phyloP scores from a whole-genome alignment of 1,140 invertebrate genomes.

The Saxidomus purpurata region DNA sequence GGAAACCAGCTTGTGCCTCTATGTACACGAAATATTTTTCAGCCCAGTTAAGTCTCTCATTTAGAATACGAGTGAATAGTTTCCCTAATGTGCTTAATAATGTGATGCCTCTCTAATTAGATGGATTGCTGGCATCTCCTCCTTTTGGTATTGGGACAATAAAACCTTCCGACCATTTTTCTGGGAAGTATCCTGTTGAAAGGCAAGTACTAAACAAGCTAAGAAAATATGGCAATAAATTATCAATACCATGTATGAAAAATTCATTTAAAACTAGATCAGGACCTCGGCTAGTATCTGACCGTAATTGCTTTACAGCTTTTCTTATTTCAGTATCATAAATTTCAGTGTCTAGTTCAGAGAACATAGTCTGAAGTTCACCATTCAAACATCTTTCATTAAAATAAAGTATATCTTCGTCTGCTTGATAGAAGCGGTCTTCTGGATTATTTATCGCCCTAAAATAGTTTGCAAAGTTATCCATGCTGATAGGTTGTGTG shows the following conservation, averaged over 20 bases:
- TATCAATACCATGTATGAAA: background rate
- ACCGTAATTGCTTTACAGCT: background rate
- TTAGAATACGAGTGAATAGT: no score
- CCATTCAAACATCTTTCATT: background rate
- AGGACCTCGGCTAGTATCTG: background rate
- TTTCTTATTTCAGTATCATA: background rate
- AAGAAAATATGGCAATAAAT: conserved; percentile 5
- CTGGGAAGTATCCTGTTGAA: conserved; percentile 9
- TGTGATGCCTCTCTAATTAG: no score
- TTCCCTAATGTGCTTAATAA: no score
- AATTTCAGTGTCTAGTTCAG: conserved; percentile 23
- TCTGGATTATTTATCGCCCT: conserved; percentile 10
- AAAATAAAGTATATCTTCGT: conserved; percentile 39
- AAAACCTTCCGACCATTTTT: conserved; percentile 29
- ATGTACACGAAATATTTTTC: no score
- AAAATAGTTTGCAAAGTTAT: conserved; percentile 30
- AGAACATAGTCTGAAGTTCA: conserved; percentile 24
- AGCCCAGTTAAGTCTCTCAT: no score
- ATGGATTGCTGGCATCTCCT: no score
- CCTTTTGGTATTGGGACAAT: no score
- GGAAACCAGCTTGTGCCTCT: no score
- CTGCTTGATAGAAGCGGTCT: conserved; percentile 19
- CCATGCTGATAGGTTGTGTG: background rate
- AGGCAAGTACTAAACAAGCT: conserved; percentile 5
- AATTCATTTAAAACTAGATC: conserved; percentile 32